Percentiles rank a stretch among this genome's conserved stretches.
These are phyloP conservation scores for Mamestra configurata DNA, from an alignment of 1,140 invertebrate species.

Conservation along the genomic window DNA sequence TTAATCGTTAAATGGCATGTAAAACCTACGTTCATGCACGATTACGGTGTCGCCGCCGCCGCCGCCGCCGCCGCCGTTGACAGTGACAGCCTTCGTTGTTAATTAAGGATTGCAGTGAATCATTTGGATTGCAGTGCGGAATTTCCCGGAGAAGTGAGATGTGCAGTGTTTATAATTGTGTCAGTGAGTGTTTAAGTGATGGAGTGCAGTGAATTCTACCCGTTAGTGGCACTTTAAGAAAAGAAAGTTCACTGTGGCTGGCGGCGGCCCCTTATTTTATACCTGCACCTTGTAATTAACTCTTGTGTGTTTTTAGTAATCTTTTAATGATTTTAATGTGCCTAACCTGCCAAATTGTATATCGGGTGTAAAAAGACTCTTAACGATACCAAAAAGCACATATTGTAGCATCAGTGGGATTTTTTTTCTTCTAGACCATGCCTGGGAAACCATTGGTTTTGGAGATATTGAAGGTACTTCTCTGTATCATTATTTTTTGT, in stretches of 20 bases:
- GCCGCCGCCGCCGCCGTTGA: slow-evolving; percentile 73
- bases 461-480: no score
- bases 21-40: slow-evolving; percentile 34
- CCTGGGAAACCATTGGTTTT: no score
- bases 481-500: no score
- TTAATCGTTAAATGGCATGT: slow-evolving; percentile 40
- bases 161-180: slow-evolving; percentile 81
- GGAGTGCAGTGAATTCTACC: slow-evolving; percentile 76
- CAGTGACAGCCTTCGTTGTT: slow-evolving; percentile 64
- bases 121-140: slow-evolving; percentile 85
- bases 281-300: slow-evolving; percentile 84
- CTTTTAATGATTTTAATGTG: slow-evolving; percentile 16
- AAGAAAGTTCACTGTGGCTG: slow-evolving; percentile 73
- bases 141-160: slow-evolving; percentile 73
- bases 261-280: slow-evolving; percentile 82
- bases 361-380: no score
- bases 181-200: slow-evolving; percentile 72
- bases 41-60: slow-evolving; percentile 73
- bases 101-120: slow-evolving; percentile 84
- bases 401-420: no score
- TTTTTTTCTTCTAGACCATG: no score
- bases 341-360: slow-evolving; percentile 4
- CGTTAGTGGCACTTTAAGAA: slow-evolving; percentile 13
- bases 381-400: no score
- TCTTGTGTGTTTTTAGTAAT: slow-evolving; percentile 60